Conservation (phyloP, 2,797 vertebrate species). For the Artibeus jamaicensis region DNA sequence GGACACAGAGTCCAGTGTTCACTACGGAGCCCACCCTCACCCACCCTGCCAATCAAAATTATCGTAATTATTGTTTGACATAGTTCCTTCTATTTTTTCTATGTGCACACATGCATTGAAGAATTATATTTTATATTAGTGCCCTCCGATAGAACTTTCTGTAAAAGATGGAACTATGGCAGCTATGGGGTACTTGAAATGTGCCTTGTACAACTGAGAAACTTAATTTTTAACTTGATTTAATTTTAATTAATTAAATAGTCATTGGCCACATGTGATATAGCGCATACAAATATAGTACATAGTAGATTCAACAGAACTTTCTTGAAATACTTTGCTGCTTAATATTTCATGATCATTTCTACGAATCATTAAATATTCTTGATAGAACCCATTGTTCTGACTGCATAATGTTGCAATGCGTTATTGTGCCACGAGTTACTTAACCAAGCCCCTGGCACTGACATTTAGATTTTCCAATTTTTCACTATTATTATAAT, state of each 20-base stretch:
- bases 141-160: not conserved
- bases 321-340: constrained; percentile 63
- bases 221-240: constrained; percentile 54
- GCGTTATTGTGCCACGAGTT: not conserved
- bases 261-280: not conserved
- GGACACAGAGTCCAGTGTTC: not conserved
- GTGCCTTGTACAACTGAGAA: not conserved
- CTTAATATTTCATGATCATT: constrained; percentile 55
- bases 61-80: not conserved
- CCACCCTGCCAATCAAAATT: not conserved
- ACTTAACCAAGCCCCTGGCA: not conserved
- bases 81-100: not conserved
- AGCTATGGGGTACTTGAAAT: not conserved
- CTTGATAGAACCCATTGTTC: constrained; percentile 16
- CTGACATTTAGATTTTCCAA: not conserved
- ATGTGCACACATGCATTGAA: not conserved
- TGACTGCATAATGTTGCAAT: not conserved
- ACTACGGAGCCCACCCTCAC: not conserved
- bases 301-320: not conserved
- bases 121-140: not conserved
- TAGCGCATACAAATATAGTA: not conserved
- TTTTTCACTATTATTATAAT: constrained; percentile 9
- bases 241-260: constrained; percentile 66
- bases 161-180: not conserved
- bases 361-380: constrained; percentile 22